Conservation (phyloP, 2,888 invertebrate species). For the Drosophila mimica region DNA sequence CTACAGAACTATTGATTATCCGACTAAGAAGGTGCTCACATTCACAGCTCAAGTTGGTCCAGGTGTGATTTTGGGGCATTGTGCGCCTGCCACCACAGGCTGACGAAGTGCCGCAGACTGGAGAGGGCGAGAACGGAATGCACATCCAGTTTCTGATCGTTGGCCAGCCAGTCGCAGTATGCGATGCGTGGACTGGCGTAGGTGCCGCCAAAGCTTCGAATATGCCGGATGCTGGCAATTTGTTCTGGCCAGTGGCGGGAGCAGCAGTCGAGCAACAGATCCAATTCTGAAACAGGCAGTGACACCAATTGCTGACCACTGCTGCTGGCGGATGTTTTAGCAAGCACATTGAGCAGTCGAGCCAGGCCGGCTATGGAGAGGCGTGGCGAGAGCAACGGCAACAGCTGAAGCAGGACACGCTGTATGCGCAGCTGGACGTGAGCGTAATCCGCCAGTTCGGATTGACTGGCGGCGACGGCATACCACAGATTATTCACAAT, state of each 20-base stretch:
- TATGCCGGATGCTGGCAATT: conserved; percentile 69
- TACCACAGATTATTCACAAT: conserved; percentile 84
- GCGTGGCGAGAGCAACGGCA: conserved; percentile 81
- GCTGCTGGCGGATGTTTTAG: conserved; percentile 68
- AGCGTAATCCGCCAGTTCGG: conserved; percentile 74
- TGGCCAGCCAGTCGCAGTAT: conserved; percentile 70
- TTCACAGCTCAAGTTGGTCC: background rate
- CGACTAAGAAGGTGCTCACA: conserved; percentile 7
- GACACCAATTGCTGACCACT: conserved; percentile 56
- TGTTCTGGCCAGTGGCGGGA: conserved; percentile 76
- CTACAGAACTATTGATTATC: conserved; percentile 4
- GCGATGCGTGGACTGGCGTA: conserved; percentile 67
- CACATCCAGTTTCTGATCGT: conserved; percentile 53
- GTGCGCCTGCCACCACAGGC: conserved; percentile 71
- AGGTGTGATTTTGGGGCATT: background rate
- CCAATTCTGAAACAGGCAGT: conserved; percentile 67
- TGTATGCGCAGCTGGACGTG: conserved; percentile 77
- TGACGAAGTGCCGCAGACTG: conserved; percentile 72
- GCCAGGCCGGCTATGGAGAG: conserved; percentile 75
- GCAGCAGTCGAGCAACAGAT: conserved; percentile 77
- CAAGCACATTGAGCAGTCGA: conserved; percentile 81
- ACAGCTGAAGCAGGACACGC: conserved; percentile 73
- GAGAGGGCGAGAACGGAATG: conserved; percentile 70
- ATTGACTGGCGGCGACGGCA: conserved; percentile 75
- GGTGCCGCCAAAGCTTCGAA: conserved; percentile 74